phyloP scores from a whole-genome alignment of 2,797 vertebrate species.

The Oreortyx pictus region DNA sequence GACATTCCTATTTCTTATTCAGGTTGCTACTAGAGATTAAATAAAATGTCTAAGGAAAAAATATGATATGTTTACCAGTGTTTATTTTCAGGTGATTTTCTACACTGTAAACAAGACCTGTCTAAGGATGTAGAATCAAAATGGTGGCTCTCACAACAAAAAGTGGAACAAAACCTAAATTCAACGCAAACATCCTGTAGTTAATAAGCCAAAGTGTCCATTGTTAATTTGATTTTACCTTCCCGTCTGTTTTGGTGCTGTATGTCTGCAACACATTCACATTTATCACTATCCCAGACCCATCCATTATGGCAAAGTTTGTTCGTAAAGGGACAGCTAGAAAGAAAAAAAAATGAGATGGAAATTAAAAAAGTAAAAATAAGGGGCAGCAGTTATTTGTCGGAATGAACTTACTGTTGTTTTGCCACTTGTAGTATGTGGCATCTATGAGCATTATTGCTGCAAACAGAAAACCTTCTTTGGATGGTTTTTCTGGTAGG shows the following conservation, averaged over 20 bases:
- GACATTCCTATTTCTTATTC: background rate
- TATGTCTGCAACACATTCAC: constrained; percentile 87
- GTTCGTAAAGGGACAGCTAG: constrained; percentile 83
- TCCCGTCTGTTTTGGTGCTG: constrained; percentile 72
- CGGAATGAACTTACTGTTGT: background rate
- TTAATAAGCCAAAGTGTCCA: background rate
- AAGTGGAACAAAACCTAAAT: background rate
- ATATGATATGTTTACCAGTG: rapidly evolving
- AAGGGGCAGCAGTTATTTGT: background rate
- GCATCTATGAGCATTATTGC: background rate
- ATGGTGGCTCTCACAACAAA: background rate
- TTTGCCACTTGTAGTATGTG: background rate
- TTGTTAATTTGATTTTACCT: constrained; percentile 70
- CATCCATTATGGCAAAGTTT: constrained; percentile 89
- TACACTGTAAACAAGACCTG: background rate
- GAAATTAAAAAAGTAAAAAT: background rate
- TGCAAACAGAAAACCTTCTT: background rate
- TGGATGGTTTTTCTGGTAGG: background rate
- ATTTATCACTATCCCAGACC: constrained; percentile 90
- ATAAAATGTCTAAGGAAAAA: background rate
- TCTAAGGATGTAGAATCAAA: background rate
- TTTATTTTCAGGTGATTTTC: background rate
- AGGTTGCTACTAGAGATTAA: background rate
- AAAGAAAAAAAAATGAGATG: constrained; percentile 26
- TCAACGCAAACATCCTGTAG: background rate